Evolutionary conservation across 2,113 vertebrate genomes (phyloP), one percentile per base, ranked within the genome.

Genomic region (Hippocampus mohnikei): DNA sequence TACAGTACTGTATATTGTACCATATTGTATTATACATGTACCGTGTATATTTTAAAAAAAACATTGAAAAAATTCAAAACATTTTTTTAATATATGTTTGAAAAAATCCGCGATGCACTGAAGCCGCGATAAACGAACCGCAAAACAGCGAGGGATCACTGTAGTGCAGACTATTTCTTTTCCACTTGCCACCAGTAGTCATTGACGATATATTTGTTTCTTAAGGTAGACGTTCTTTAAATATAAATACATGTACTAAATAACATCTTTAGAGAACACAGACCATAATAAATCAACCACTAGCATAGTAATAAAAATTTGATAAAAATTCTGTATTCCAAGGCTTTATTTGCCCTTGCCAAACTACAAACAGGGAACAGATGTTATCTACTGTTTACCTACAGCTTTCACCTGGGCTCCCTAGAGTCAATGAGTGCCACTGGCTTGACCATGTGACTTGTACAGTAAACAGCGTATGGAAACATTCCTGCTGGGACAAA

Each of bases 321-420:
- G 23, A 21, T 25, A 11, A 7, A 37, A 52, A 33, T 21, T 41
- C 50, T 29, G 2, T 3, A 5, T 25, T 21, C 11, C 21, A 59
- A 53, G 55, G 52, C 21, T 44, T 5, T 63, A 20, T 76, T 70
- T 78, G 59, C 44, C 23, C 73, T 76, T 56, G 67, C 75, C 74
- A 50, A 65, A 63, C 67, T 29, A n/a, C 58, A 58, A 66, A 25
- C 69, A 69, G 42, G 13, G 46, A 77, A 37, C 72, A 77, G 76
- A 82, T 78, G 83, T 85, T 82, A 84, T 86, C 78, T 41, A 81
- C 42, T 85, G 76, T 88, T 86, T 91, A 80, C 82, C 61, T 72
- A 65, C 66, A 69, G 71, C 68, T 3, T 73, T 85, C 86, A 86
- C 81, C 85, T 90, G 80, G 29, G 76, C 73, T 50, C 70, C 66